These are phyloP conservation scores for Ichneumon xanthorius DNA, from an alignment of 2,888 invertebrate species.

Conservation along the genomic window DNA sequence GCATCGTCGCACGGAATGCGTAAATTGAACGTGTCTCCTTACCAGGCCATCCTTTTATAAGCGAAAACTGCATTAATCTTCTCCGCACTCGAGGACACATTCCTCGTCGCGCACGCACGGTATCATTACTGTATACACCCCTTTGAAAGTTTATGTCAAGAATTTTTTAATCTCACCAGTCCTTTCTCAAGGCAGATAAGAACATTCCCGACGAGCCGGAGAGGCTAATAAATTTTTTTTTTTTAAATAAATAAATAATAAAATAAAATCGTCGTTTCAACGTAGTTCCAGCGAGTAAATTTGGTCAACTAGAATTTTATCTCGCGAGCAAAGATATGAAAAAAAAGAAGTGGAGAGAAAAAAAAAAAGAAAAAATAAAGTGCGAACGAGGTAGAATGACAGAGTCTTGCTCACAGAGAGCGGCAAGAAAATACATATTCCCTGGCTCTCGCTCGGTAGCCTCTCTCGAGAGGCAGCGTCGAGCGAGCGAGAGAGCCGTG, in stretches of 20 bases:
- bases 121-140: constrained; percentile 6
- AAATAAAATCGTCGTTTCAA: background rate
- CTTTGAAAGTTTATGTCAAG: constrained; percentile 12
- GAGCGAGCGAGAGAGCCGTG: constrained; percentile 5
- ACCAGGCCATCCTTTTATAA: background rate
- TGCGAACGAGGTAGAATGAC: constrained; percentile 10
- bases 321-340: background rate
- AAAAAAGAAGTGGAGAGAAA: background rate
- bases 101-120: background rate
- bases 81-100: background rate
- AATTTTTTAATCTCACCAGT: background rate
- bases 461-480: background rate
- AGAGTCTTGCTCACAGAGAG: constrained; percentile 11
- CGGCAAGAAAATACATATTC: constrained; percentile 18
- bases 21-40: background rate
- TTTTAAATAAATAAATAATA: background rate
- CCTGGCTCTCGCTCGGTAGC: background rate
- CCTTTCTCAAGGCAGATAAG: constrained; percentile 2
- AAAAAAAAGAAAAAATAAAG: background rate
- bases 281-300: background rate
- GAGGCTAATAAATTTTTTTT: background rate
- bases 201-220: background rate
- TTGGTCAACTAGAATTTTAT: constrained; percentile 2
- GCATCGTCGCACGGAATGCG: background rate
- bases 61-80: constrained; percentile 3